phyloP scores from a whole-genome alignment of 1,140 invertebrate species.

The Lepidurus arcticus region DNA sequence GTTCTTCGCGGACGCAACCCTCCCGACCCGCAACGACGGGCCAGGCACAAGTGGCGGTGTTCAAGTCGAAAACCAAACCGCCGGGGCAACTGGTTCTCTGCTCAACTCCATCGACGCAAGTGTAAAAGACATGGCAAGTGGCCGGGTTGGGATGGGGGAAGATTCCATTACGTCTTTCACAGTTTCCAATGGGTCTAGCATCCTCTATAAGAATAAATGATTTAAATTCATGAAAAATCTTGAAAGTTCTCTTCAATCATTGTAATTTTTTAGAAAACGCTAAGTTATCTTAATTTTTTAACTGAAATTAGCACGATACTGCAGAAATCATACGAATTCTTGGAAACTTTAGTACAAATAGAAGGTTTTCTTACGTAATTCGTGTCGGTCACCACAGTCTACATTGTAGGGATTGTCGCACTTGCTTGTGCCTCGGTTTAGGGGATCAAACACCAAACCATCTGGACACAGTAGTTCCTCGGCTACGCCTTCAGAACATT shows the following conservation, averaged over 20 bases:
- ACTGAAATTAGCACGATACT: too few relatives aligned
- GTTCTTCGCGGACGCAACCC: slow-evolving; percentile 55
- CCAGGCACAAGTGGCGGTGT: slow-evolving; percentile 79
- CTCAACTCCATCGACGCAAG: slow-evolving; percentile 77
- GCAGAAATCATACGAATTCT: too few relatives aligned
- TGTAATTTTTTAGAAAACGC: too few relatives aligned
- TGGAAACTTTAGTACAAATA: too few relatives aligned
- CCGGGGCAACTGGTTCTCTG: slow-evolving; percentile 74
- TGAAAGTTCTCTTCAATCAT: too few relatives aligned
- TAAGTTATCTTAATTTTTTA: too few relatives aligned
- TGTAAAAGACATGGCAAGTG: slow-evolving; percentile 79
- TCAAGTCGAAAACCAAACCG: slow-evolving; percentile 81
- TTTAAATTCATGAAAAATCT: too few relatives aligned
- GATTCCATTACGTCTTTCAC: slow-evolving; percentile 78
- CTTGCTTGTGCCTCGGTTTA: slow-evolving; percentile 76
- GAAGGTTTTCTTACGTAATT: slow-evolving; percentile 62
- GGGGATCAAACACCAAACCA: slow-evolving; percentile 75
- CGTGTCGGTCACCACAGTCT: slow-evolving; percentile 74
- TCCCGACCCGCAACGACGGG: slow-evolving; percentile 69
- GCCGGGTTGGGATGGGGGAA: slow-evolving; percentile 75
- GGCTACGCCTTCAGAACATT: slow-evolving; percentile 65
- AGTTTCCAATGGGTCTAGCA: slow-evolving; percentile 62
- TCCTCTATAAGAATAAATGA: slow-evolving; percentile 54
- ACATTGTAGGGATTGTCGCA: slow-evolving; percentile 86
- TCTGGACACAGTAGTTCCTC: slow-evolving; percentile 73